These are phyloP conservation scores for Vespertilio murinus DNA, from an alignment of 2,797 vertebrate species.

Conservation along the genomic window DNA sequence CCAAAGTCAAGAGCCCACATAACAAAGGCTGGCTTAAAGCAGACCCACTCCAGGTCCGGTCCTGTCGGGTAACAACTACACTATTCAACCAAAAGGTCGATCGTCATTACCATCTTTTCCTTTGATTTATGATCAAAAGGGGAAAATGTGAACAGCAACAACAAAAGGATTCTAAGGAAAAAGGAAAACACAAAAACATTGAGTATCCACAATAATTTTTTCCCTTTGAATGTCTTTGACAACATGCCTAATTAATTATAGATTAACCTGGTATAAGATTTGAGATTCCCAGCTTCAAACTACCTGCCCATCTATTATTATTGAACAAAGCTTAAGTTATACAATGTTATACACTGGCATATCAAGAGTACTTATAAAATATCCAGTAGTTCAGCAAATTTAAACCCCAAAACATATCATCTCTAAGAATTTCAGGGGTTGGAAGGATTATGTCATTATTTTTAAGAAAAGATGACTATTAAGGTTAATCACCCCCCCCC, in stretches of 20 bases:
- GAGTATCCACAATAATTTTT: background rate
- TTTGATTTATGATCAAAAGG: background rate
- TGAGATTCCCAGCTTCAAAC: background rate
- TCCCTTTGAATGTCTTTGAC: background rate
- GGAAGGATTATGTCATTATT: background rate
- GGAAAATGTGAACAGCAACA: background rate
- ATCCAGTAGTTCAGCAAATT: background rate
- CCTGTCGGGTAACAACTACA: background rate
- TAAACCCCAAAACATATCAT: background rate
- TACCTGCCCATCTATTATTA: background rate
- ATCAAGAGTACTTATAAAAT: background rate
- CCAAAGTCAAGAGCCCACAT: background rate
- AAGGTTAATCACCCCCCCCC: background rate
- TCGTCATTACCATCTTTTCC: background rate
- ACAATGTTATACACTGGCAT: background rate
- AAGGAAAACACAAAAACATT: background rate
- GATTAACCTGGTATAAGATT: background rate
- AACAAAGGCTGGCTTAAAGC: background rate
- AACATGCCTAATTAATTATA: slow-evolving; percentile 14
- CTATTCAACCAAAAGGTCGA: background rate
- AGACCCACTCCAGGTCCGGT: background rate
- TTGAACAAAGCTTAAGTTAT: slow-evolving; percentile 3
- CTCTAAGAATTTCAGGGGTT: slow-evolving; percentile 30
- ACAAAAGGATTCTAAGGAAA: background rate
- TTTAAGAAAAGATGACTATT: background rate